Evolutionary conservation across 2,113 vertebrate species (phyloP).

Genomic region (Cisticola juncidis): DNA sequence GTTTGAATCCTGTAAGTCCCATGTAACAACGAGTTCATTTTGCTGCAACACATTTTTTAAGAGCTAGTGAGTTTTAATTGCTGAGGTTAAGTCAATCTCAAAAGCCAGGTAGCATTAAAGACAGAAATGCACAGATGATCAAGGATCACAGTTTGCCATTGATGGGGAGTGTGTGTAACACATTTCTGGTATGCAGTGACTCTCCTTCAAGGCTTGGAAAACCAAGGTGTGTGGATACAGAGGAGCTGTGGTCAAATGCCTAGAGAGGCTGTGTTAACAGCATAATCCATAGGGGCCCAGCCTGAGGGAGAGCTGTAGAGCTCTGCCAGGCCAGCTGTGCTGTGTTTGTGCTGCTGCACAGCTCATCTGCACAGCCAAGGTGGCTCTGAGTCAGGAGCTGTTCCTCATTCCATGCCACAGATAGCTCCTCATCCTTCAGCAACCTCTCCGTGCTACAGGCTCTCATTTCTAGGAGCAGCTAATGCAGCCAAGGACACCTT

Average conservation of each 20-base stretch:
- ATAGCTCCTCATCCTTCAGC: background rate
- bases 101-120: background rate
- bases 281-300: background rate
- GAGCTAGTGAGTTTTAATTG: background rate
- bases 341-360: background rate
- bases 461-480: background rate
- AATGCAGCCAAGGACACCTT: background rate
- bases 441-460: background rate
- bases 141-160: background rate
- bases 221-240: background rate
- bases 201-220: background rate
- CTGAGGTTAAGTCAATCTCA: background rate
- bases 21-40: background rate
- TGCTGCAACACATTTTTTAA: background rate
- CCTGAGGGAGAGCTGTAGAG: background rate
- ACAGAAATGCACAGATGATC: background rate
- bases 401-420: background rate
- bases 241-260: background rate
- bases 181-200: background rate
- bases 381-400: background rate
- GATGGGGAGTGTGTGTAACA: rapidly evolving
- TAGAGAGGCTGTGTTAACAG: background rate
- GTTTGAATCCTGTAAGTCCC: background rate
- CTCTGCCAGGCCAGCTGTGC: background rate
- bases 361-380: background rate